Conservation (phyloP, 2,113 vertebrate genomes). For the Coturnix japonica region DNA sequence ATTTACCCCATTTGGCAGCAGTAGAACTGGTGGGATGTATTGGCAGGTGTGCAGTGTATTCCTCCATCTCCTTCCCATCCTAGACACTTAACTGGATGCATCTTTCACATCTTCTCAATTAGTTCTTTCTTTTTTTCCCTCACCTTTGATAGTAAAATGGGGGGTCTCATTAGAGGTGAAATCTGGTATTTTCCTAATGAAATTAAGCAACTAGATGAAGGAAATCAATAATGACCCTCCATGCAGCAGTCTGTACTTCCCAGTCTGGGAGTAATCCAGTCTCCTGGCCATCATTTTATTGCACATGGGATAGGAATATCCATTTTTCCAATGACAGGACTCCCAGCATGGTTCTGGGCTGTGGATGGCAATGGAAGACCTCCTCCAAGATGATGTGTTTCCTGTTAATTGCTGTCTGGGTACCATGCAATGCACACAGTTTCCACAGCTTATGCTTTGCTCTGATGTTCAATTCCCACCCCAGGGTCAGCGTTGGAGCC, state of each 20-base stretch:
- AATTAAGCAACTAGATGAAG: neutral
- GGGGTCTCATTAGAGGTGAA: neutral
- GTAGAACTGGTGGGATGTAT: rapidly evolving
- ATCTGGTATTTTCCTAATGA: neutral
- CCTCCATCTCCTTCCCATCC: neutral
- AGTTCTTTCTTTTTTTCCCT: neutral
- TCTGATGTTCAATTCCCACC: rapidly evolving
- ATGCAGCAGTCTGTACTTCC: neutral
- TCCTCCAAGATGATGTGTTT: neutral
- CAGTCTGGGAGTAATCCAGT: neutral
- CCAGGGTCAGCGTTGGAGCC: neutral
- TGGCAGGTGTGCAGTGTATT: neutral
- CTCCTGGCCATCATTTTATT: neutral
- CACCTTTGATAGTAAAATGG: neutral
- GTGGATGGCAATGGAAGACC: rapidly evolving
- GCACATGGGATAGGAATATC: neutral
- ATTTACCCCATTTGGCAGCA: neutral
- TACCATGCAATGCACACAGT: neutral
- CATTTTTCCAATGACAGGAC: rapidly evolving
- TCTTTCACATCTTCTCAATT: neutral
- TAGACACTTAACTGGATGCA: neutral
- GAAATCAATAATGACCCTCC: neutral
- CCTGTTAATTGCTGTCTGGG: neutral
- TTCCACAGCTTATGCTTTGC: neutral
- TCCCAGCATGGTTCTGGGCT: neutral